These are phyloP conservation scores for Bhutanitis thaidina DNA, from an alignment of 2,888 invertebrate species.

Conservation along the genomic window DNA sequence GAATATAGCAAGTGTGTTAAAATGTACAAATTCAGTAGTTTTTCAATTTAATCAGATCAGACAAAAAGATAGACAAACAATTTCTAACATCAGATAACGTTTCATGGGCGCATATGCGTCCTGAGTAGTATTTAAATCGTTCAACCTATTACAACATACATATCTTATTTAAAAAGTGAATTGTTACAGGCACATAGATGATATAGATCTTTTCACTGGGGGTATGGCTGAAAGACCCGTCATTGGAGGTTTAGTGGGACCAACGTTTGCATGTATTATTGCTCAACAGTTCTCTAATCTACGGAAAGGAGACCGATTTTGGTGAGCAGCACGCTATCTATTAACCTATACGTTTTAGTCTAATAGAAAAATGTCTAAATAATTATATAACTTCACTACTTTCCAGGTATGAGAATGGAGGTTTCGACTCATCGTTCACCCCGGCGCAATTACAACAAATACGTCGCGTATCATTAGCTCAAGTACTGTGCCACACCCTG, in stretches of 20 bases:
- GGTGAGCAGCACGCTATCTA: constrained; percentile 62
- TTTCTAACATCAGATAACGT: too few species aligned
- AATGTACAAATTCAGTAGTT: too few species aligned
- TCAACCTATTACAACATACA: too few species aligned
- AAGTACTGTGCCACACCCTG: constrained; percentile 85
- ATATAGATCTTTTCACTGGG: constrained; percentile 91
- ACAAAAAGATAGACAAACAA: too few species aligned
- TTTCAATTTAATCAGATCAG: too few species aligned
- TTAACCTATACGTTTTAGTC: too few species aligned
- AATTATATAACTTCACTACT: neutral
- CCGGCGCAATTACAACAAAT: constrained; percentile 88
- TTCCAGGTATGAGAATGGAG: constrained; percentile 87
- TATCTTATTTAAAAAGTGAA: too few species aligned
- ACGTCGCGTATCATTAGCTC: constrained; percentile 84
- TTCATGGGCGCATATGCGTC: too few species aligned
- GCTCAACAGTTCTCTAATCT: constrained; percentile 91
- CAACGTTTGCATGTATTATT: constrained; percentile 93
- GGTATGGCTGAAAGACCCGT: constrained; percentile 91
- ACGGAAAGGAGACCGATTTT: constrained; percentile 88
- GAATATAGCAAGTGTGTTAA: too few species aligned
- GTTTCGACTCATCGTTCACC: constrained; percentile 86
- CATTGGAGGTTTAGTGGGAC: constrained; percentile 89
- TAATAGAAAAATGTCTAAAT: too few species aligned
- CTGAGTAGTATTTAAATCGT: too few species aligned
- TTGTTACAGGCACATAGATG: constrained; percentile 82